Conservation (phyloP, 2,113 vertebrate genomes). For the Aegithalos caudatus region DNA sequence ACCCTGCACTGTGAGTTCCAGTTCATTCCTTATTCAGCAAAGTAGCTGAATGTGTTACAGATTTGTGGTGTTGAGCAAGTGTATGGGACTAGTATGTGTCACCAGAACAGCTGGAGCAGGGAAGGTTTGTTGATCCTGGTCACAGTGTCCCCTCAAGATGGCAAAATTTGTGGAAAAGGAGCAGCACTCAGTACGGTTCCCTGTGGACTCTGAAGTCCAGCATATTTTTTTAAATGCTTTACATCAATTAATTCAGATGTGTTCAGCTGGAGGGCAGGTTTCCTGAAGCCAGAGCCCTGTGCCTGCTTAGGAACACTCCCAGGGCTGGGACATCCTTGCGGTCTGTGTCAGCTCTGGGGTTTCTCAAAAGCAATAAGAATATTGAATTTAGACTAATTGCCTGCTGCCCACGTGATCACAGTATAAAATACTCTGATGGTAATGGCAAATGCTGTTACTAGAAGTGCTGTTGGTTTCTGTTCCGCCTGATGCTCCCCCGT, state of each 20-base stretch:
- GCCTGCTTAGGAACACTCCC: neutral
- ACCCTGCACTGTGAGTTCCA: fast-evolving
- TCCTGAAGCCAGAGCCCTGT: neutral
- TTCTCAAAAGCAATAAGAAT: neutral
- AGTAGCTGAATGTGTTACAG: neutral
- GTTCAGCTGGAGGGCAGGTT: neutral
- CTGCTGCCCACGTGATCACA: neutral
- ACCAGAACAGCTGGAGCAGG: fast-evolving
- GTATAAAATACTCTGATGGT: fast-evolving
- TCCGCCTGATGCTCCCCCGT: fast-evolving
- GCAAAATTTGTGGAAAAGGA: neutral
- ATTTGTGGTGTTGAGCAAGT: neutral
- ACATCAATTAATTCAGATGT: neutral
- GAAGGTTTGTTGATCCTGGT: neutral
- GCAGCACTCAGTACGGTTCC: fast-evolving
- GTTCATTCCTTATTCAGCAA: neutral
- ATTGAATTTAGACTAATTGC: neutral
- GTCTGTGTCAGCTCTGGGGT: neutral
- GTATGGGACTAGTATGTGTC: neutral
- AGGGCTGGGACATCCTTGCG: fast-evolving
- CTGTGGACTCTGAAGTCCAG: neutral
- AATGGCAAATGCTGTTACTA: neutral
- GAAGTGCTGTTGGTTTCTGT: neutral
- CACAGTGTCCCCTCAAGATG: neutral
- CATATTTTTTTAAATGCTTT: neutral